Conservation (phyloP, 2,113 vertebrate species). For the Menidia beryllina region DNA sequence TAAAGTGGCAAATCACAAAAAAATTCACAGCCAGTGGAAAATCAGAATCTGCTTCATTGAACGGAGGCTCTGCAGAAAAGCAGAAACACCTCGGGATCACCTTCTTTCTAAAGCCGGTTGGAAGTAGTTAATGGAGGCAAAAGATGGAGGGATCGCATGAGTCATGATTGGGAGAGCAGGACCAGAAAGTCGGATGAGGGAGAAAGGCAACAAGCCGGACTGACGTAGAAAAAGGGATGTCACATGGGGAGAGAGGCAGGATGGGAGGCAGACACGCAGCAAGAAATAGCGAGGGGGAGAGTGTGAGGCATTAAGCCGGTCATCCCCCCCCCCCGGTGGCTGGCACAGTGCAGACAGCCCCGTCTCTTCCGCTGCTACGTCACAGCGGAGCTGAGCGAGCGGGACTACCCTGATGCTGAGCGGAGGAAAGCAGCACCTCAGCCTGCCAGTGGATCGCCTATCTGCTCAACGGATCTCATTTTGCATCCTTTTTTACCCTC, state of each 20-base stretch:
- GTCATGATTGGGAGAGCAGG: conserved; percentile 43
- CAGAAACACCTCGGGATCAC: not conserved
- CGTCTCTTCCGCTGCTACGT: conserved; percentile 66
- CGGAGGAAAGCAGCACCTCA: conserved; percentile 47
- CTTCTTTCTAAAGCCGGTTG: conserved; percentile 7
- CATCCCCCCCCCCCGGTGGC: conserved; percentile 49
- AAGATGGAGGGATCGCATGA: conserved; percentile 37
- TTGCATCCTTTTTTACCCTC: not conserved
- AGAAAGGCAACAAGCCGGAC: conserved; percentile 9
- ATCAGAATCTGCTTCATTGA: not conserved
- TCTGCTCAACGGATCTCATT: conserved; percentile 9
- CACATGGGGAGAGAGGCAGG: conserved; percentile 46
- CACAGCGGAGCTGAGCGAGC: conserved; percentile 60
- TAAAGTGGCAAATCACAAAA: no score
- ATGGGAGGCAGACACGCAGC: conserved; percentile 51
- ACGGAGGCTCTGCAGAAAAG: not conserved
- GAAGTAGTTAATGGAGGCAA: conserved; percentile 14
- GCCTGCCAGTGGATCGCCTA: conserved; percentile 30
- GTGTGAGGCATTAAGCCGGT: conserved; percentile 37
- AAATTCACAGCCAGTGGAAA: not conserved
- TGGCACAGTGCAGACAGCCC: conserved; percentile 55
- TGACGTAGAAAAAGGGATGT: conserved; percentile 27
- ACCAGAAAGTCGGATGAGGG: conserved; percentile 14
- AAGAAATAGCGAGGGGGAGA: conserved; percentile 37
- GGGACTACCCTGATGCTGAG: conserved; percentile 62